A percentile compares a stretch with the other conserved stretches of the same genome.
These are phyloP conservation scores for Corythaixoides concolor DNA, from an alignment of 2,113 vertebrate species.

Conservation along the genomic window DNA sequence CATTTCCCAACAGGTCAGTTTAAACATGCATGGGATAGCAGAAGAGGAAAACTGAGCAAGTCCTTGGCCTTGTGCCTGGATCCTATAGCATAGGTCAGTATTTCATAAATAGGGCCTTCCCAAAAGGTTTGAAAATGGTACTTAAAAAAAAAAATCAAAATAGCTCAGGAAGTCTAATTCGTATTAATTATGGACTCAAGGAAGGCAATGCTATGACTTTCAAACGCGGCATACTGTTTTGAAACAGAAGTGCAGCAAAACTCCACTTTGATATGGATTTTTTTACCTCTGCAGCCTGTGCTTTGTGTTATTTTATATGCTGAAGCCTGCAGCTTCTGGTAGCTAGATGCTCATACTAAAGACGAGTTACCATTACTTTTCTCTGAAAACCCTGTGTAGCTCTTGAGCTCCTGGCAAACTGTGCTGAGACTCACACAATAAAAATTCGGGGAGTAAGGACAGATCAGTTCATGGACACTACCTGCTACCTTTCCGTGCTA, in stretches of 20 bases:
- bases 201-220: not conserved
- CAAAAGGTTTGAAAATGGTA: not conserved
- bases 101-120: not conserved
- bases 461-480: not conserved
- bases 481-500: not conserved
- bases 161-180: not conserved
- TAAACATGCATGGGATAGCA: not conserved
- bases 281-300: not conserved
- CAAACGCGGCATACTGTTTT: not conserved
- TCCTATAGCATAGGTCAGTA: not conserved
- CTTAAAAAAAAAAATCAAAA: not conserved
- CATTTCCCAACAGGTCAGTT: not conserved
- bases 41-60: not conserved
- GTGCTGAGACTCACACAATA: not conserved
- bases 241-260: not conserved
- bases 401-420: not conserved
- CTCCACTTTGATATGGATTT: not conserved
- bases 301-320: not conserved
- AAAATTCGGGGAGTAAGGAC: not conserved
- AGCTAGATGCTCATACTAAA: constrained; percentile 39
- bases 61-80: not conserved
- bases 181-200: not conserved
- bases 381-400: constrained; percentile 20
- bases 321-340: not conserved
- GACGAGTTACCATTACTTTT: constrained; percentile 19